Evolutionary conservation across 2,888 invertebrate genomes (phyloP).

Genomic region (Orthosia cruda): DNA sequence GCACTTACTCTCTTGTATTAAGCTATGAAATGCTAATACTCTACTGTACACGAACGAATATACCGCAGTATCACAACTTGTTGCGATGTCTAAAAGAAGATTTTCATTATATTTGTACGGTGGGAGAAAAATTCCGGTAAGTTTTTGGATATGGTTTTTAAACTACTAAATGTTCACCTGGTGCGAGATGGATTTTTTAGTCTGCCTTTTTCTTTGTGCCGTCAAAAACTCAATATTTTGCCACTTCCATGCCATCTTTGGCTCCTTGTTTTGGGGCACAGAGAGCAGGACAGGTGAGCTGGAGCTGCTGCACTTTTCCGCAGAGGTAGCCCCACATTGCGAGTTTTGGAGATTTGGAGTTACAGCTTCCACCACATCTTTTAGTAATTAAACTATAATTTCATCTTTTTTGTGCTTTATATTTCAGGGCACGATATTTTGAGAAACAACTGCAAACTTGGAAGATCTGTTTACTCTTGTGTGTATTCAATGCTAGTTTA

Average conservation of each 20-base stretch:
- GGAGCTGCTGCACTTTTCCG: too few relatives aligned
- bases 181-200: too few relatives aligned
- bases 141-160: neutral
- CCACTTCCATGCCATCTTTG: too few relatives aligned
- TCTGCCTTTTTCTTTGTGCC: too few relatives aligned
- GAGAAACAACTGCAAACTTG: slow-evolving; percentile 77
- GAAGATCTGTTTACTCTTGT: slow-evolving; percentile 72
- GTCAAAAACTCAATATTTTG: too few relatives aligned
- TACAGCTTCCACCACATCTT: too few relatives aligned
- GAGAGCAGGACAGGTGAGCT: too few relatives aligned
- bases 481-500: slow-evolving; percentile 66
- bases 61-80: slow-evolving; percentile 73
- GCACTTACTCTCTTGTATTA: slow-evolving; percentile 75
- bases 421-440: slow-evolving; percentile 77
- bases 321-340: too few relatives aligned
- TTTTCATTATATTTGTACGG: slow-evolving; percentile 77
- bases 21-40: slow-evolving; percentile 76
- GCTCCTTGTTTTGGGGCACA: too few relatives aligned
- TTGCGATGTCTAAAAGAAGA: slow-evolving; percentile 74
- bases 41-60: slow-evolving; percentile 71
- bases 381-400: too few relatives aligned
- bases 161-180: too few relatives aligned
- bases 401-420: neutral
- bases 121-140: slow-evolving; percentile 49
- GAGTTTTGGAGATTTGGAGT: too few relatives aligned